These are phyloP conservation scores for Aegithalos caudatus DNA, from an alignment of 2,113 vertebrate species.

Conservation along the genomic window DNA sequence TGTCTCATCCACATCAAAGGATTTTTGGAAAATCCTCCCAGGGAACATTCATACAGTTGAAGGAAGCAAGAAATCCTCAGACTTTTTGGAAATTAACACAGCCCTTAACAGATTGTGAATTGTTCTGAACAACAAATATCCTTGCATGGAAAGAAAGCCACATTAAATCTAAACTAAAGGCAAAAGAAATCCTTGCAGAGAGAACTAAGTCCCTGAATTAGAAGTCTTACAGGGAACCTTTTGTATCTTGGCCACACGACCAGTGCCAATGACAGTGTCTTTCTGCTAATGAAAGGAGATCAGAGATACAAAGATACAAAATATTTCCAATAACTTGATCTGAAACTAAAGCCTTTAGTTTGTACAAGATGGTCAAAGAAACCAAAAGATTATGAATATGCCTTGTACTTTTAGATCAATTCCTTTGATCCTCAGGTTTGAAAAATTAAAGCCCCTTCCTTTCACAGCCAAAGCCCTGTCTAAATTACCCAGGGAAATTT, in stretches of 20 bases:
- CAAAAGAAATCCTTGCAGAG: not conserved
- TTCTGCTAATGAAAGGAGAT: not conserved
- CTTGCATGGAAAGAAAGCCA: not conserved
- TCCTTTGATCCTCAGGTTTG: not conserved
- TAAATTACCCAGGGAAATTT: not conserved
- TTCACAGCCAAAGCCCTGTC: not conserved
- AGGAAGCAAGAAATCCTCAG: not conserved
- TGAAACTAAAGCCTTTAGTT: not conserved
- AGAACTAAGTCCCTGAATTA: not conserved
- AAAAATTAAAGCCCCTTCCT: not conserved
- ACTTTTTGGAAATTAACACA: not conserved
- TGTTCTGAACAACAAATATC: not conserved
- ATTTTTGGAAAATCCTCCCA: not conserved
- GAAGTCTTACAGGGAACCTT: not conserved
- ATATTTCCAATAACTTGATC: not conserved
- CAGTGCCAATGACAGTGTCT: not conserved
- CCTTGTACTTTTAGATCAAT: not conserved
- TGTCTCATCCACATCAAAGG: not conserved
- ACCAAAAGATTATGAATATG: not conserved
- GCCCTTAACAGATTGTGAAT: not conserved
- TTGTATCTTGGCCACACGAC: not conserved
- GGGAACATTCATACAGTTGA: not conserved
- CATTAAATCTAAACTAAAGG: not conserved
- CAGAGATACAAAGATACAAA: not conserved
- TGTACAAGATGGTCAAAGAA: not conserved